Base-by-base conservation (phyloP, 2,113 vertebrate genomes). In the Sceloporus tristichus region DNA sequence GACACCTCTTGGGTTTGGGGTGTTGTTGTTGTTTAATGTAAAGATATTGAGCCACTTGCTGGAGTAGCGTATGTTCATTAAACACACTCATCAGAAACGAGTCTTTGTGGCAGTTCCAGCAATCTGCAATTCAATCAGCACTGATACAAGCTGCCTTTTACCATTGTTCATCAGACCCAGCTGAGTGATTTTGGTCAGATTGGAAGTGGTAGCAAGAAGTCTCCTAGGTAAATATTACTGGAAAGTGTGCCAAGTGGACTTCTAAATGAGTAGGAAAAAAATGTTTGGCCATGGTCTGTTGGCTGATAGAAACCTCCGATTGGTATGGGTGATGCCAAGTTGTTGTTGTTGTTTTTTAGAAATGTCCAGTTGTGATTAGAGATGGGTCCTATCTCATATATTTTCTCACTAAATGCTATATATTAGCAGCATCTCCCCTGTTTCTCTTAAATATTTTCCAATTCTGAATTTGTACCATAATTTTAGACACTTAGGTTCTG, bases 111-210 rank as follows among this genome's bases (percentile, higher is more conserved):
- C 85, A 91, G 92, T 93, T 95, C 87, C 90, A 90, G 84, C 92
- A 92, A 86, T 95, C 84, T 96, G 90, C 94, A 96, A 95, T 96
- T 95, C 94, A 95, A 82, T 95, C 95, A 89, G 91, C 90, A 89
- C 73, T 92, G 91, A 93, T 95, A 91, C 42, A 94, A 93, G 94
- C 95, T 95, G 94, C 93, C 94, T 94, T 97, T 94, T 94, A 93
- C 94, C 93, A 84, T 96, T 96, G 94, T 96, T 96, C 94, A 96
- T 95, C 93, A 91, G 95, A 96, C 90, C 93, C 93, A 95, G 93
- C 90, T 95, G 95, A 96, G 94, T 93, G 93, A 95, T 97, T 95
- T 90, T 94, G 92, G 92, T 97, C 95, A 95, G 93, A 94, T 93
- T 88, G 90, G 92, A 95, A 94, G 93, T 80, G 40, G 90, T 91